Evolutionary conservation across 2,113 vertebrate genomes (phyloP).

Genomic region (Notothenia rossii): DNA sequence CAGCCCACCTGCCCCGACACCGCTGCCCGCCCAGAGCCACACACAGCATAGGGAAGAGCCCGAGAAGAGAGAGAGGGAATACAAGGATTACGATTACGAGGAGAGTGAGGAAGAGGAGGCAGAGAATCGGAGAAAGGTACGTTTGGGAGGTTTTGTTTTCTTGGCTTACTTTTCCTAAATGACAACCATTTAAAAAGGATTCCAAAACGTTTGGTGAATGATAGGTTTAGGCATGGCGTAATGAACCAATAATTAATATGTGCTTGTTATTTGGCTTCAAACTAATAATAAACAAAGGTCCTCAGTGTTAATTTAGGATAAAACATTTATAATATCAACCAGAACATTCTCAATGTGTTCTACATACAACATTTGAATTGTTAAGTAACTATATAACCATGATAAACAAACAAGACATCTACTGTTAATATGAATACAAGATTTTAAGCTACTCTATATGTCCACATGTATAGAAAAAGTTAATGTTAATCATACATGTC

Average conservation of each 20-base stretch:
- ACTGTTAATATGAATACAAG: background rate
- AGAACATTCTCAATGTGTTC: background rate
- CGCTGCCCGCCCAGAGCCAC: slow-evolving; percentile 30
- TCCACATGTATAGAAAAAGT: background rate
- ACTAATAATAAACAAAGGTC: too few species aligned
- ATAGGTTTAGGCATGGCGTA: background rate
- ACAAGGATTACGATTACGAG: slow-evolving; percentile 66
- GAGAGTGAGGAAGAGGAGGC: slow-evolving; percentile 82
- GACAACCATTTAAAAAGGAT: background rate
- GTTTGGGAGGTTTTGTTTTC: background rate
- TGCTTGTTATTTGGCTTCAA: background rate
- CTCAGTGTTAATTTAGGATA: background rate
- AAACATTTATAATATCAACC: background rate
- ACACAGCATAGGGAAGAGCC: slow-evolving; percentile 54
- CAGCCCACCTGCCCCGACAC: slow-evolving; percentile 33
- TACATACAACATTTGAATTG: background rate
- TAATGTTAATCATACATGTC: too few species aligned
- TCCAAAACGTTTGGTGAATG: background rate
- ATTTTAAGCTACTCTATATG: background rate
- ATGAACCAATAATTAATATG: background rate
- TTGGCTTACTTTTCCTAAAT: background rate
- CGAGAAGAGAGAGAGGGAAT: slow-evolving; percentile 57
- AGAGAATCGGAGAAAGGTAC: slow-evolving; percentile 81
- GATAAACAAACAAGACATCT: background rate
- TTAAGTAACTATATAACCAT: background rate